phyloP scores from a whole-genome alignment of 2,888 invertebrate genomes.

The Zeuzera pyrina region DNA sequence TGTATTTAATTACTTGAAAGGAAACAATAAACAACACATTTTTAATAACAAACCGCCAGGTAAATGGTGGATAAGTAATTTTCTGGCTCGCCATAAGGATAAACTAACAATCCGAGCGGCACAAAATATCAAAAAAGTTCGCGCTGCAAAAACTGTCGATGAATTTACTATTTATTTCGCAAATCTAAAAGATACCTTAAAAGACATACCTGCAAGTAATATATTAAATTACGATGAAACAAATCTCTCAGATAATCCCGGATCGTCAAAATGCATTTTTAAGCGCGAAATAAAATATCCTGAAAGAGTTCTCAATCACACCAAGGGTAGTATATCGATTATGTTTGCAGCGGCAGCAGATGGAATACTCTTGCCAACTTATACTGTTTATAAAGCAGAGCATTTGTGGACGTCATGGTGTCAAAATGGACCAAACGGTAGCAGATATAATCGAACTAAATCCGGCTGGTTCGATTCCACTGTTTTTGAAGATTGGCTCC shows the following conservation, averaged over 20 bases:
- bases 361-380: conserved; percentile 14
- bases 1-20: conserved; percentile 11
- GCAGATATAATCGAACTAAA: conserved; percentile 15
- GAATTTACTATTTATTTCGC: conserved; percentile 11
- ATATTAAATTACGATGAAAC: conserved; percentile 16
- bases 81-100: conserved; percentile 9
- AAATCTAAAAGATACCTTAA: conserved; percentile 9
- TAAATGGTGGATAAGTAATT: conserved; percentile 9
- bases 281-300: conserved; percentile 15
- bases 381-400: conserved; percentile 16
- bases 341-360: conserved; percentile 15
- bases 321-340: conserved; percentile 15
- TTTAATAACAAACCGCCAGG: conserved; percentile 7
- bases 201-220: conserved; percentile 8
- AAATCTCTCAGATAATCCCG: conserved; percentile 14
- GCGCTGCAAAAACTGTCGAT: conserved; percentile 8
- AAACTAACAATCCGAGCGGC: conserved; percentile 10
- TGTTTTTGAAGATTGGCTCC: conserved; percentile 17
- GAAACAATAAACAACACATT: conserved; percentile 1
- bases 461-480: conserved; percentile 17
- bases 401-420: conserved; percentile 15
- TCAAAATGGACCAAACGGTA: conserved; percentile 12
- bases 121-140: conserved; percentile 9
- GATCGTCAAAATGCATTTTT: conserved; percentile 13
- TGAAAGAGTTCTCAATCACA: conserved; percentile 14